Evolutionary conservation across 2,888 invertebrate species (phyloP).

Genomic region (Encarsia formosa): DNA sequence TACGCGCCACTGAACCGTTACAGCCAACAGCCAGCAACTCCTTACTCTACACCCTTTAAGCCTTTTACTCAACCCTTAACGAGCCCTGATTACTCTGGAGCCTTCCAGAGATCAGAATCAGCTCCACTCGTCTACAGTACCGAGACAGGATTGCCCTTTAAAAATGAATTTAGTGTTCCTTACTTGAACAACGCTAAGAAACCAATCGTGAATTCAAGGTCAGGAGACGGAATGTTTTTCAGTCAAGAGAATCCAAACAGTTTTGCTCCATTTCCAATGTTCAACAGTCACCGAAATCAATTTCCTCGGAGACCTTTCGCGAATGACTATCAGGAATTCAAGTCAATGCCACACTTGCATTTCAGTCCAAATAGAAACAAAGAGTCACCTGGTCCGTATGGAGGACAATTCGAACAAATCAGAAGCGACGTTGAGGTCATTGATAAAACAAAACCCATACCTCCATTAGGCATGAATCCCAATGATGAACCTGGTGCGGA

Average conservation of each 20-base stretch:
- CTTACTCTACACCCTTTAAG: slow-evolving; percentile 11
- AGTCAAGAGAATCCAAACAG: too few relatives aligned
- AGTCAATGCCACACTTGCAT: slow-evolving; percentile 42
- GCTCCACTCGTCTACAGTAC: slow-evolving; percentile 34
- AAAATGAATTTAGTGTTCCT: too few relatives aligned
- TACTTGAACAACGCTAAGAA: too few relatives aligned
- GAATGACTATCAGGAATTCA: slow-evolving; percentile 39
- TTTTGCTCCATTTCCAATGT: slow-evolving; percentile 26
- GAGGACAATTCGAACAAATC: slow-evolving; percentile 34
- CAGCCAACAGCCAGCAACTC: slow-evolving; percentile 5
- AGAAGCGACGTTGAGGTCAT: slow-evolving; percentile 44
- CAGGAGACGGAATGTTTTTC: too few relatives aligned
- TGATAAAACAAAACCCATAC: slow-evolving; percentile 38
- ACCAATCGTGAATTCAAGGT: too few relatives aligned
- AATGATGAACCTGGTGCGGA: slow-evolving; percentile 33
- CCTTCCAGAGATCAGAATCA: slow-evolving; percentile 30
- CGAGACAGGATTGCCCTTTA: slow-evolving; percentile 25
- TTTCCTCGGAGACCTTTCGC: slow-evolving; percentile 19
- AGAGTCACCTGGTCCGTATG: slow-evolving; percentile 13
- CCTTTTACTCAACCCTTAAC: slow-evolving; percentile 34
- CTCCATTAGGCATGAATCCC: slow-evolving; percentile 30
- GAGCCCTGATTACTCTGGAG: slow-evolving; percentile 26
- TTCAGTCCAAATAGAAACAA: slow-evolving; percentile 30
- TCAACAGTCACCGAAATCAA: slow-evolving; percentile 31
- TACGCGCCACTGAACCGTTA: slow-evolving; percentile 7